Conservation (phyloP, 2,888 invertebrate genomes). For the Drosophila kanekoi region DNA sequence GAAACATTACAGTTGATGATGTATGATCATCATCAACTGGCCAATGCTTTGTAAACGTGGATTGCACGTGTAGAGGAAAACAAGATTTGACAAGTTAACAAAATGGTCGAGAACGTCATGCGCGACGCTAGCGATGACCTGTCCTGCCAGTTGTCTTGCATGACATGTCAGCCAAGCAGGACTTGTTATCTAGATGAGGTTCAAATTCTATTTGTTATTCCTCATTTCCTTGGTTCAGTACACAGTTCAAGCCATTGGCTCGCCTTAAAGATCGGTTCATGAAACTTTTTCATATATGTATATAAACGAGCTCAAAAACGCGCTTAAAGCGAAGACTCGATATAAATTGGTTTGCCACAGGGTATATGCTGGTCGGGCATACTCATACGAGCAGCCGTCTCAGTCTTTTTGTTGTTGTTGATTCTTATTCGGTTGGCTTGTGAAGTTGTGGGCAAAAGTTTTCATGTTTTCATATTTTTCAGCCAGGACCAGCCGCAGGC, state of each 20-base stretch:
- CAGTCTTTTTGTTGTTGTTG: slow-evolving; percentile 2
- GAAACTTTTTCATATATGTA: too few relatives aligned
- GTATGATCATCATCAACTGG: slow-evolving; percentile 3
- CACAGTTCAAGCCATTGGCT: too few relatives aligned
- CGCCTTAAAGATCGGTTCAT: too few relatives aligned
- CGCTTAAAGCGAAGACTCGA: too few relatives aligned
- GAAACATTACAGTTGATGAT: slow-evolving; percentile 1
- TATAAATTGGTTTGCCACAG: neutral
- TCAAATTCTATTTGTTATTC: too few relatives aligned
- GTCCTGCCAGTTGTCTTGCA: neutral
- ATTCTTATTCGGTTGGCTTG: slow-evolving; percentile 31
- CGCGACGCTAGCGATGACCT: neutral
- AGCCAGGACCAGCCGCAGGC: slow-evolving; percentile 44
- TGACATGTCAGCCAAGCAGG: too few relatives aligned
- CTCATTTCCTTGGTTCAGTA: too few relatives aligned
- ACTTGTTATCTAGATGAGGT: too few relatives aligned
- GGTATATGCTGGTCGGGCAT: neutral
- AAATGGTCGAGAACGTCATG: neutral
- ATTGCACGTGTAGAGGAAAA: neutral
- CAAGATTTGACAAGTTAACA: neutral
- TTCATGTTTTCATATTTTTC: slow-evolving; percentile 50
- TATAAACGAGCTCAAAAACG: too few relatives aligned
- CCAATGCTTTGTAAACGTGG: slow-evolving; percentile 3
- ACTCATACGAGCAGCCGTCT: neutral
- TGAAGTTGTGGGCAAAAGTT: slow-evolving; percentile 49